Percentiles rank a stretch among this genome's conserved stretches.
phyloP scores from a whole-genome alignment of 2,888 invertebrate species.

The Hypsopygia costalis region DNA sequence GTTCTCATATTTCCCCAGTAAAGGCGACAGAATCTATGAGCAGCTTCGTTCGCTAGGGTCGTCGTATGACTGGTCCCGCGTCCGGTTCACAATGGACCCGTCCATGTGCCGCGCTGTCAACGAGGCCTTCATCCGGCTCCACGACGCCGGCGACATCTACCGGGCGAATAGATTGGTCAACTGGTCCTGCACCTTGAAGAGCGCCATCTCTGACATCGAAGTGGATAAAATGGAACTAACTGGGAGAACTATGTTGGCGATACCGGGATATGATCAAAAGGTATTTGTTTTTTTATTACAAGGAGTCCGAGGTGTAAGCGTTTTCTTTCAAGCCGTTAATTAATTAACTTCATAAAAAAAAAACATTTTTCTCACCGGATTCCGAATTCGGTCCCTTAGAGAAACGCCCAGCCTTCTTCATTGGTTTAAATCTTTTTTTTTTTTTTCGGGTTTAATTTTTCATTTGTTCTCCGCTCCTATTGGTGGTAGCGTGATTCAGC shows the following conservation, averaged over 20 bases:
- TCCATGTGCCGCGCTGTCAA: constrained; percentile 92
- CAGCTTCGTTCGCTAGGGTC: constrained; percentile 94
- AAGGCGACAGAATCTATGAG: constrained; percentile 86
- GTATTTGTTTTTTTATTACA: constrained; percentile 37
- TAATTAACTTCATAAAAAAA: too few relatives aligned
- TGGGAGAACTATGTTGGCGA: constrained; percentile 90
- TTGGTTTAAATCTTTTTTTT: too few relatives aligned
- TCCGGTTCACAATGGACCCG: constrained; percentile 98
- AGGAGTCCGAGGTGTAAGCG: too few relatives aligned
- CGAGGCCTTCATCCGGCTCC: constrained; percentile 95
- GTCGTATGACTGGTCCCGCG: constrained; percentile 96
- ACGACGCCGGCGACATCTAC: constrained; percentile 94
- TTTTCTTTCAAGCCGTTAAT: too few relatives aligned
- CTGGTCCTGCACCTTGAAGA: constrained; percentile 98
- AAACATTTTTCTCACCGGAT: too few relatives aligned
- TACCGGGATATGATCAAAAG: constrained; percentile 95
- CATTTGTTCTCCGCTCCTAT: too few relatives aligned
- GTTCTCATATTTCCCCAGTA: constrained; percentile 69
- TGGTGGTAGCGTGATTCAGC: too few relatives aligned
- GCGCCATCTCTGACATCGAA: constrained; percentile 99
- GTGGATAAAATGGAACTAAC: constrained; percentile 96
- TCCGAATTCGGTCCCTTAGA: too few relatives aligned
- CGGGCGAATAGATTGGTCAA: constrained; percentile 96
- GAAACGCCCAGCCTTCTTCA: too few relatives aligned
- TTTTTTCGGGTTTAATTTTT: too few relatives aligned